Conservation (phyloP, 2,797 vertebrate genomes). For the Leptodactylus fallax region DNA sequence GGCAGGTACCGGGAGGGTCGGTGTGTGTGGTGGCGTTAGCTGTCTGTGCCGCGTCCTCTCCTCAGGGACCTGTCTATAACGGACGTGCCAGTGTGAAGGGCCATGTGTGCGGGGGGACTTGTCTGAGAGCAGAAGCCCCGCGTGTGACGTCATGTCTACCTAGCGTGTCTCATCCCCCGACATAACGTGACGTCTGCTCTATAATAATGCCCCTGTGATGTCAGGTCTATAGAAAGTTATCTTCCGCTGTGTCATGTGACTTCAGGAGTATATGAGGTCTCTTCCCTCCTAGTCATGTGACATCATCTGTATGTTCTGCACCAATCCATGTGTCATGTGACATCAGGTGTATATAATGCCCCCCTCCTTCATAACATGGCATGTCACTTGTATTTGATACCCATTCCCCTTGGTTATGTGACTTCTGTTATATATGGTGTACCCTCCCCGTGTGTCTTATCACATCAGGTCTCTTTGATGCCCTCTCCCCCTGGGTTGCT, state of each 20-base stretch:
- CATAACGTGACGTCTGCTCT: background rate
- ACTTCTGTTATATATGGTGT: background rate
- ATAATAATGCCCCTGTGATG: background rate
- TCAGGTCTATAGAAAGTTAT: no score
- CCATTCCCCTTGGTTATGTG: background rate
- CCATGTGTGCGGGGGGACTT: background rate
- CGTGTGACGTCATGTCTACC: background rate
- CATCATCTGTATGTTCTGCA: background rate
- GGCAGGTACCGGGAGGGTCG: slow-evolving; percentile 46
- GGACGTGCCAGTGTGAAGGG: background rate
- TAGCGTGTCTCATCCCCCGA: background rate
- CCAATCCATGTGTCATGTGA: background rate
- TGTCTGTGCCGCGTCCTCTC: background rate
- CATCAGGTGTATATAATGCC: background rate
- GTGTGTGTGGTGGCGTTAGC: background rate
- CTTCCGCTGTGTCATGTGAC: background rate
- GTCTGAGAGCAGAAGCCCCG: background rate
- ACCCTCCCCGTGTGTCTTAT: background rate
- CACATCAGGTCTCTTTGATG: background rate
- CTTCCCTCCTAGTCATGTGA: background rate
- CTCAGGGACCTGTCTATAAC: background rate
- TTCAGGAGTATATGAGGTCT: background rate
- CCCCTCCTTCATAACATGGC: background rate
- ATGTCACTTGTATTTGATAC: background rate
- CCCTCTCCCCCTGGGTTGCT: background rate